Evolutionary conservation across 92 coral and sea anemone species (phyloP).

Genomic region (Galaxea fascicularis): DNA sequence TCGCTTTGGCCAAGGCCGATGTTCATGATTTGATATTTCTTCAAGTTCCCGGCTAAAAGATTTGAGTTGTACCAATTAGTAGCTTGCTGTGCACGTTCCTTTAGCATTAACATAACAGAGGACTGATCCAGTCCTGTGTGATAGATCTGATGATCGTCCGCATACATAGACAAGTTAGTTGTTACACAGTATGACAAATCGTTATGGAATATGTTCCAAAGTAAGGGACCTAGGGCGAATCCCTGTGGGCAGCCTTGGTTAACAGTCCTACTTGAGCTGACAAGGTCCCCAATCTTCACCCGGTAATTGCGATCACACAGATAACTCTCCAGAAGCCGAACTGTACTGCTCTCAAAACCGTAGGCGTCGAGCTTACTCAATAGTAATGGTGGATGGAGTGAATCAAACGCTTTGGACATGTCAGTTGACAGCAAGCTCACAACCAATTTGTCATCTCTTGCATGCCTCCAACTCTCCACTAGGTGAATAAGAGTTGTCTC

Average conservation of each 20-base stretch:
- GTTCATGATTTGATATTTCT: constrained; percentile 60
- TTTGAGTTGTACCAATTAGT: constrained; percentile 60
- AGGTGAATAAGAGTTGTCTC: constrained; percentile 34
- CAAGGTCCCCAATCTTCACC: constrained; percentile 24
- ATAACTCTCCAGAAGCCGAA: constrained; percentile 41
- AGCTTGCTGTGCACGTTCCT: constrained; percentile 47
- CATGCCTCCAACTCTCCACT: constrained; percentile 20
- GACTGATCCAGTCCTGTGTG: constrained; percentile 19
- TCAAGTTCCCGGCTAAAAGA: constrained; percentile 53
- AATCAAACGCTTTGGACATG: constrained; percentile 38
- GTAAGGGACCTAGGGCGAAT: constrained; percentile 45
- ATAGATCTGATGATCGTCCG: constrained; percentile 45
- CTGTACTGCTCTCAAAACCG: constrained; percentile 21
- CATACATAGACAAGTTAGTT: too few relatives aligned
- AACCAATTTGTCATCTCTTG: constrained; percentile 29
- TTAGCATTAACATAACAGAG: constrained; percentile 35
- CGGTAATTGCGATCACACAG: constrained; percentile 35
- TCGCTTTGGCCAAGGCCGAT: constrained; percentile 27
- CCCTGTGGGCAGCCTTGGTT: constrained; percentile 57
- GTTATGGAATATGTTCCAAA: too few relatives aligned
- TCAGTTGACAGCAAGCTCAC: constrained; percentile 20
- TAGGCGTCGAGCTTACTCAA: constrained; percentile 28
- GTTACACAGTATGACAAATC: too few relatives aligned
- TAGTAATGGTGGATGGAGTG: constrained; percentile 17
- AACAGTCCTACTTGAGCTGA: constrained; percentile 16